phyloP scores from a whole-genome alignment of 1,140 invertebrate species.

The Dendrolimus kikuchii region DNA sequence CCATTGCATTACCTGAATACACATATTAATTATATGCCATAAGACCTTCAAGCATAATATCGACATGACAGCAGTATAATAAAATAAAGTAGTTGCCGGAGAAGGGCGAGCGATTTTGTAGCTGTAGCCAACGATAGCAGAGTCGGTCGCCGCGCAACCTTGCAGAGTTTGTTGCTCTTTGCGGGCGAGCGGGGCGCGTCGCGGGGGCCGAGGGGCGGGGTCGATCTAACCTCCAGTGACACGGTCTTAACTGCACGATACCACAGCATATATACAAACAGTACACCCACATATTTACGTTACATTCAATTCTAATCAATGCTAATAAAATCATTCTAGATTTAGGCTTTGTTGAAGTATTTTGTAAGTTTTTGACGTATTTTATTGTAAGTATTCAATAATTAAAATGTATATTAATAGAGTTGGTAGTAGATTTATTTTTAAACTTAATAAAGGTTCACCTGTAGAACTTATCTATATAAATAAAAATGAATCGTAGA shows the following conservation, averaged over 20 bases:
- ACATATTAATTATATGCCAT: slow-evolving; percentile 5
- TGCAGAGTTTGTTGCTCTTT: slow-evolving; percentile 65
- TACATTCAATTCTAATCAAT: not conserved
- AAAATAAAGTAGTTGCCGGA: slow-evolving; percentile 65
- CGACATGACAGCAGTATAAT: slow-evolving; percentile 60
- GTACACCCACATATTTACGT: slow-evolving; percentile 6
- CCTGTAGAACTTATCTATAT: too few species aligned
- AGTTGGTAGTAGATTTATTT: too few species aligned
- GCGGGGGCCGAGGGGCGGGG: slow-evolving; percentile 17
- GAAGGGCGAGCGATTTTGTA: slow-evolving; percentile 67
- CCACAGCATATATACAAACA: slow-evolving; percentile 14
- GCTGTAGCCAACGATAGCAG: slow-evolving; percentile 57
- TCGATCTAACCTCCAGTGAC: slow-evolving; percentile 51
- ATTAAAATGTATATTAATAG: too few species aligned
- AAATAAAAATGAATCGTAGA: too few species aligned
- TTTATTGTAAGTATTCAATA: too few species aligned
- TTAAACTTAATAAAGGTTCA: too few species aligned
- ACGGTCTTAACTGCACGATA: slow-evolving; percentile 31
- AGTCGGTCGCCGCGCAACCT: slow-evolving; percentile 55
- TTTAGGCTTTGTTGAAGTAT: too few species aligned
- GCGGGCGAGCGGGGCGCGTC: slow-evolving; percentile 12
- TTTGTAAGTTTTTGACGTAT: too few species aligned
- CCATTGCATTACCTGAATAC: too few species aligned
- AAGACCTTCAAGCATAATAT: slow-evolving; percentile 55
- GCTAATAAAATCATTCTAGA: too few species aligned